Percentiles rank a stretch among this genome's conserved stretches.
Conservation (phyloP, 2,113 vertebrate genomes). For the Bujurquina vittata region DNA sequence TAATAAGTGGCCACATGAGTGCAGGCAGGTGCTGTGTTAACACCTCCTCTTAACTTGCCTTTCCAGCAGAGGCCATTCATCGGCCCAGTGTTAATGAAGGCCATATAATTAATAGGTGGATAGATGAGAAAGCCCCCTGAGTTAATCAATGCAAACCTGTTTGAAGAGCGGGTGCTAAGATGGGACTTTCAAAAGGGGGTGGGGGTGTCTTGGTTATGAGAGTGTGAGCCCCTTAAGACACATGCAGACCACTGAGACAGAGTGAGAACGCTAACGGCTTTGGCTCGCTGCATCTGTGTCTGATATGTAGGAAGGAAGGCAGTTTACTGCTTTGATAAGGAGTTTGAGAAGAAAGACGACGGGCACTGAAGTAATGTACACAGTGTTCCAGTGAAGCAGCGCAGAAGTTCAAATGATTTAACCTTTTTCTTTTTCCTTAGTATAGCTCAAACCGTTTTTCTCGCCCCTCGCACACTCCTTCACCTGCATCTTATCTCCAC, state of each 20-base stretch:
- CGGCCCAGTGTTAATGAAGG: conserved; percentile 82
- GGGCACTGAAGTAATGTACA: conserved; percentile 10
- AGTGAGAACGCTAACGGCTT: conserved; percentile 45
- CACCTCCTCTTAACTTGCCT: conserved; percentile 82
- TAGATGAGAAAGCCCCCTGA: conserved; percentile 72
- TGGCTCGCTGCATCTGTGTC: conserved; percentile 12
- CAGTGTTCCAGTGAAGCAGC: conserved; percentile 45
- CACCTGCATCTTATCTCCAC: conserved; percentile 79
- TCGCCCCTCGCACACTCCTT: conserved; percentile 57
- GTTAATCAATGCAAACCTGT: conserved; percentile 80
- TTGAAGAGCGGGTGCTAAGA: conserved; percentile 76
- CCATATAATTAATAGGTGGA: conserved; percentile 81
- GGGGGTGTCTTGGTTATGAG: conserved; percentile 33
- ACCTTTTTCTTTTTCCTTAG: conserved; percentile 43
- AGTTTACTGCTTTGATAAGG: conserved; percentile 19
- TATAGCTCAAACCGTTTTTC: conserved; percentile 29
- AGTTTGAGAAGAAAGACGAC: conserved; percentile 15
- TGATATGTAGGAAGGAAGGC: conserved; percentile 1
- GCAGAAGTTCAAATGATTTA: conserved; percentile 60
- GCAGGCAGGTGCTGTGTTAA: conserved; percentile 86
- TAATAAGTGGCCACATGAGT: conserved; percentile 86
- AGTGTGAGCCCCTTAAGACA: conserved; percentile 52
- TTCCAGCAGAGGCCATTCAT: conserved; percentile 80
- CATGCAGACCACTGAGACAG: conserved; percentile 43
- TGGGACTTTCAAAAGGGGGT: conserved; percentile 51